Conservation (phyloP, 1,140 invertebrate species). For the Drosophila watanabei region DNA sequence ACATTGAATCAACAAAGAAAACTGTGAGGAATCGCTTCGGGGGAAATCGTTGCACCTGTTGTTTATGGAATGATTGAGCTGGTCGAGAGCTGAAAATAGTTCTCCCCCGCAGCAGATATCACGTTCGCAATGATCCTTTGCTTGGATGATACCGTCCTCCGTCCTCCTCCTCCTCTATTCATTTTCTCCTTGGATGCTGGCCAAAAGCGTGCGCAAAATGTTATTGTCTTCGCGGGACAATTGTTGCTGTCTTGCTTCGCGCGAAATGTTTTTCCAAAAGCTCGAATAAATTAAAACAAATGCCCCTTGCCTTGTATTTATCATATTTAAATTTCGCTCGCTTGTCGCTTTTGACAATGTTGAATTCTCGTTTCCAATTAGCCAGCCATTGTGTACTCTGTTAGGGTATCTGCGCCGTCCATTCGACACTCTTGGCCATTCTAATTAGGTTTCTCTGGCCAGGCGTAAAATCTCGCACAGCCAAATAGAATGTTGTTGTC, state of each 20-base stretch:
- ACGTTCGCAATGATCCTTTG: slow-evolving; percentile 44
- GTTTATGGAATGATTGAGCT: slow-evolving; percentile 50
- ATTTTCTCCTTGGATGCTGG: slow-evolving; percentile 49
- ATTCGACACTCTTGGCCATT: slow-evolving; percentile 40
- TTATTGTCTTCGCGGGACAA: slow-evolving; percentile 61
- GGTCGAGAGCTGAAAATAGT: slow-evolving; percentile 36
- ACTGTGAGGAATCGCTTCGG: slow-evolving; percentile 7
- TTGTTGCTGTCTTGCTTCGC: slow-evolving; percentile 34
- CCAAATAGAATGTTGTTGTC: slow-evolving; percentile 24
- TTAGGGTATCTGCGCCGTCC: slow-evolving; percentile 10
- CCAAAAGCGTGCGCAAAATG: slow-evolving; percentile 82
- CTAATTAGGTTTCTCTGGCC: slow-evolving; percentile 50
- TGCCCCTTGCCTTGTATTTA: slow-evolving; percentile 44
- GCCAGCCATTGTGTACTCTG: slow-evolving; percentile 40
- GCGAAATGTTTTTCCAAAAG: slow-evolving; percentile 75
- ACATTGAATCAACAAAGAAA: slow-evolving; percentile 18
- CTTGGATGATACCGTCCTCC: slow-evolving; percentile 34
- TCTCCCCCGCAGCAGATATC: slow-evolving; percentile 29
- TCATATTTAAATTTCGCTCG: slow-evolving; percentile 50
- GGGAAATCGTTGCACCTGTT: slow-evolving; percentile 54
- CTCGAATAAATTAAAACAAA: slow-evolving; percentile 35
- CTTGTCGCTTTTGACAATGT: slow-evolving; percentile 27
- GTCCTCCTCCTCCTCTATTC: slow-evolving; percentile 4
- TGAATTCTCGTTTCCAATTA: slow-evolving; percentile 59
- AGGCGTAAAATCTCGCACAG: slow-evolving; percentile 61